Evolutionary conservation across 2,888 invertebrate genomes (phyloP).

Genomic region (Toxonevra muliebris): DNA sequence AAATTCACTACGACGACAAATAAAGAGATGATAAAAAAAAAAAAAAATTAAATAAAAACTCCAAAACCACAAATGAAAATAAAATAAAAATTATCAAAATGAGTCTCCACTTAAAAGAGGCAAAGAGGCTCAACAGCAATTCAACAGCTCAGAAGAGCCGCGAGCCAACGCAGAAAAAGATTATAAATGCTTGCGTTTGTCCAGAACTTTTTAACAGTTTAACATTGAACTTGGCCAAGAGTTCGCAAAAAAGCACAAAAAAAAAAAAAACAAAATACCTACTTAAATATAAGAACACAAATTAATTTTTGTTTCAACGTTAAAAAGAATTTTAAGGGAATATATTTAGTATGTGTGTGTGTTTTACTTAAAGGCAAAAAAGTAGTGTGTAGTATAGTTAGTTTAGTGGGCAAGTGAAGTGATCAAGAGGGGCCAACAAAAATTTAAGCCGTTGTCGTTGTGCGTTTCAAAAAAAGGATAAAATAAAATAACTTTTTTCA

Average conservation of each 20-base stretch:
- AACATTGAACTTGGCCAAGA: slow-evolving; percentile 61
- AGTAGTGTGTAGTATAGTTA: no score
- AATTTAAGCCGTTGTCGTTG: no score
- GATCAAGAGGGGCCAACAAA: no score
- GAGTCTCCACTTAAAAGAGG: not conserved
- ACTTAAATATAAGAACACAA: slow-evolving; percentile 25
- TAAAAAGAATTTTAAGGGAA: no score
- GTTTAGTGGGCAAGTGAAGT: no score
- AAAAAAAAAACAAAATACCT: slow-evolving; percentile 15
- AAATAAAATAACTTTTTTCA: no score
- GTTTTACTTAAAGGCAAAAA: no score
- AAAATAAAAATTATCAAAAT: no score
- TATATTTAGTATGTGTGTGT: no score
- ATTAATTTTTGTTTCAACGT: not conserved
- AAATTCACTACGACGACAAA: not conserved
- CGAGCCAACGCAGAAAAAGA: slow-evolving; percentile 42
- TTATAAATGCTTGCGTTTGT: slow-evolving; percentile 59
- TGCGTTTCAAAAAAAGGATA: no score
- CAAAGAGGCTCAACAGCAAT: not conserved
- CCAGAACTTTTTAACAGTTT: slow-evolving; percentile 59
- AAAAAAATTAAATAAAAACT: slow-evolving; percentile 19
- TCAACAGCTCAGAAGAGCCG: not conserved
- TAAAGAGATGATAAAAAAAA: slow-evolving; percentile 4
- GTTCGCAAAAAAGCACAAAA: slow-evolving; percentile 48
- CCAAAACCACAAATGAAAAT: not conserved